Conservation (phyloP, 2,888 invertebrate species). For the Clistopyga incitator region DNA sequence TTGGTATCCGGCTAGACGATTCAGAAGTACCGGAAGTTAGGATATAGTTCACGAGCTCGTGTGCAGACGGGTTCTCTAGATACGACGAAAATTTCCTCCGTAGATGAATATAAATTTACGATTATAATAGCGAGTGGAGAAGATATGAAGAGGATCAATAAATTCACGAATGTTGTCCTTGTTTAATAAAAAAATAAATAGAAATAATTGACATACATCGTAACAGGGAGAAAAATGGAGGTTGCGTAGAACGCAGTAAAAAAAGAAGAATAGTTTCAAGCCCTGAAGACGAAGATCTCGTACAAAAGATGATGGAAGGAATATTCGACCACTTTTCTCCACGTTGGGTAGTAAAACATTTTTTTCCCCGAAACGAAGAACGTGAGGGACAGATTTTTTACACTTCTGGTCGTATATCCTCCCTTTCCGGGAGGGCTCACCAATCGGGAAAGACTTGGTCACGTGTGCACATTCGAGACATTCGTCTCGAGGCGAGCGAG, state of each 20-base stretch:
- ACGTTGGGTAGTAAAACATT: slow-evolving; percentile 67
- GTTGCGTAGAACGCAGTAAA: slow-evolving; percentile 67
- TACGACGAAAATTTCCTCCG: slow-evolving; percentile 52
- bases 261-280: slow-evolving; percentile 60
- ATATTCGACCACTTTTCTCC: too few relatives aligned
- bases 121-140: slow-evolving; percentile 46
- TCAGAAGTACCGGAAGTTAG: slow-evolving; percentile 59
- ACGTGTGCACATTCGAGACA: slow-evolving; percentile 34
- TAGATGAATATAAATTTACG: slow-evolving; percentile 60
- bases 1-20: slow-evolving; percentile 43
- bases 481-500: slow-evolving; percentile 73
- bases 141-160: slow-evolving; percentile 34
- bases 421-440: slow-evolving; percentile 15
- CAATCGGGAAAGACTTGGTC: slow-evolving; percentile 24
- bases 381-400: slow-evolving; percentile 59
- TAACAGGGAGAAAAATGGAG: slow-evolving; percentile 48
- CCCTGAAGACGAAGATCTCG: slow-evolving; percentile 28
- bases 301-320: neutral
- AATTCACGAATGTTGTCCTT: neutral
- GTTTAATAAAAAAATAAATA: slow-evolving; percentile 2
- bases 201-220: too few relatives aligned
- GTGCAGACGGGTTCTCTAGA: slow-evolving; percentile 12
- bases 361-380: slow-evolving; percentile 68
- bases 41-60: slow-evolving; percentile 18
- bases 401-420: slow-evolving; percentile 1